A percentile compares a stretch with the other conserved stretches of the same genome.
Conservation (phyloP, 2,113 vertebrate genomes). For the Paratilapia polleni region DNA sequence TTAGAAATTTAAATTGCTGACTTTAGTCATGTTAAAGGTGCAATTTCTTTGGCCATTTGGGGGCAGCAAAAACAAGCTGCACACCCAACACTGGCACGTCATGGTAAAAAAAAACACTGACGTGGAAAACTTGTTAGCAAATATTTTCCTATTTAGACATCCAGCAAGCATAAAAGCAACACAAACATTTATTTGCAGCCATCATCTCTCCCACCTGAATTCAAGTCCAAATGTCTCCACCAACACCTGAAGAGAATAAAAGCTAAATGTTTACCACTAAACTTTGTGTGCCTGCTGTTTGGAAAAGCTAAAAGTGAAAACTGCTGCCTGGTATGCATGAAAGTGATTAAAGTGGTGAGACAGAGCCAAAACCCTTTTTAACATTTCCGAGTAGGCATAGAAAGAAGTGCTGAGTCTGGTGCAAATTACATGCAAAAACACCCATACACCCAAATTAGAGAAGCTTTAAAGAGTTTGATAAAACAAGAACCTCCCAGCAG, state of each 20-base stretch:
- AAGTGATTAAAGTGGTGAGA: neutral
- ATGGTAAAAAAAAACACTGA: neutral
- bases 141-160: neutral
- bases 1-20: neutral
- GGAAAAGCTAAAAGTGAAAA: neutral
- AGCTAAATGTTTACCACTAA: neutral
- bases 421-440: neutral
- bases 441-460: neutral
- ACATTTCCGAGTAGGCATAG: neutral
- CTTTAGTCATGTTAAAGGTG: neutral
- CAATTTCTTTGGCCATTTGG: neutral
- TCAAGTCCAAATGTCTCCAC: neutral
- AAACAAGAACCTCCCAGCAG: neutral
- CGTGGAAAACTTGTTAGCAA: neutral
- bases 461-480: neutral
- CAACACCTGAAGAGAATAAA: neutral
- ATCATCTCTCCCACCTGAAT: neutral
- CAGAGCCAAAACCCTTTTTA: neutral
- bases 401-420: neutral
- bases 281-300: neutral
- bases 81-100: neutral
- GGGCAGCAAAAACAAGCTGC: constrained; percentile 3
- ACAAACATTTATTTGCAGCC: neutral
- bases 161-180: neutral
- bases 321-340: neutral